A percentile compares a stretch with the other conserved stretches of the same genome.
Conservation (phyloP, 2,113 vertebrate species). For the Silurus meridionalis region DNA sequence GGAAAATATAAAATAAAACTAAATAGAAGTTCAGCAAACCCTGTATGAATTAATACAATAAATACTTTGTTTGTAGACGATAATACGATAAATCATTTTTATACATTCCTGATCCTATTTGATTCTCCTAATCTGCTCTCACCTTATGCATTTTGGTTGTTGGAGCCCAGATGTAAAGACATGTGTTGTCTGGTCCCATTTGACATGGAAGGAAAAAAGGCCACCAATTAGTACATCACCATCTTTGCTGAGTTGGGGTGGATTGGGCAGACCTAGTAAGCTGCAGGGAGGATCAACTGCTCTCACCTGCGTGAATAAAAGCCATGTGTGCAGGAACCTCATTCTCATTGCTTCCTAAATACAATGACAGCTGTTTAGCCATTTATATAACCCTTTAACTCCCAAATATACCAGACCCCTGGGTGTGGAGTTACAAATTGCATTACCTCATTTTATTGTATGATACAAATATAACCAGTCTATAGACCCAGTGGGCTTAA, state of each 20-base stretch:
- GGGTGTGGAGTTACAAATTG: neutral
- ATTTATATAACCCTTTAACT: conserved; percentile 37
- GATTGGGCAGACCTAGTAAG: conserved; percentile 35
- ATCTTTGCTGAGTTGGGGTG: conserved; percentile 53
- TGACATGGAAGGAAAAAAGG: conserved; percentile 59
- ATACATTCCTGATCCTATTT: neutral
- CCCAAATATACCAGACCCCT: neutral
- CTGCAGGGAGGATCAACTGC: conserved; percentile 47
- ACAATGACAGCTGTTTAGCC: neutral
- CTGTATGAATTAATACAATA: neutral
- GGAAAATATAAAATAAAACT: neutral
- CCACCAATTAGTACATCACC: conserved; percentile 59
- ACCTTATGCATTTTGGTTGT: conserved; percentile 53
- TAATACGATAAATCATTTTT: neutral
- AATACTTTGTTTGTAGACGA: neutral
- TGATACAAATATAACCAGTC: too few relatives aligned
- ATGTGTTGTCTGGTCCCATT: conserved; percentile 47
- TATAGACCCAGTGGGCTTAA: too few relatives aligned
- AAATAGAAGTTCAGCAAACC: conserved; percentile 6
- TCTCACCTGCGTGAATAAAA: conserved; percentile 47
- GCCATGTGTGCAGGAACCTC: conserved; percentile 48
- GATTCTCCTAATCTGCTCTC: conserved; percentile 7
- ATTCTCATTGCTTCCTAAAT: conserved; percentile 20
- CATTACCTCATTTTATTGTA: neutral
- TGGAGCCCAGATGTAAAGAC: conserved; percentile 48